Base-by-base conservation (phyloP, 2,797 vertebrate species). In the Ispidina picta region DNA sequence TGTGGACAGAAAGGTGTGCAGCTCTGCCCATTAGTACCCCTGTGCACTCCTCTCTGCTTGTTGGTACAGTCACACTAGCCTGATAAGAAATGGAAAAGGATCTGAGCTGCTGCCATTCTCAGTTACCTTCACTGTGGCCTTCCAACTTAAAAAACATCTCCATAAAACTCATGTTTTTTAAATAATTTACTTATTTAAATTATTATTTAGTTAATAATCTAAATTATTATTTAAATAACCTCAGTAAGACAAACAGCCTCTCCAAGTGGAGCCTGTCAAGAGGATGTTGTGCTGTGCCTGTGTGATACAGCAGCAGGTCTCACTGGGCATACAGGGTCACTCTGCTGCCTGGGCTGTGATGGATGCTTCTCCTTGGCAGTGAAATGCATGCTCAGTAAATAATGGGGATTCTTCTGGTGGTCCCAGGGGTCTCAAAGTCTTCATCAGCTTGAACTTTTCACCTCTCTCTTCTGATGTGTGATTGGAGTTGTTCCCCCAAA, bases 81-180 rank as follows among this genome's bases (percentile, higher is more conserved):
- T 88, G 74, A 31, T 86, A 63, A 88, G 77, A 66, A 84, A 72
- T 49, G 51, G n/a, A 49, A 77, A 92, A 72, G 28, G 44, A 8
- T 83, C 13, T 41, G 75, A 69, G 55, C 74, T 91, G 41, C 71
- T 64, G 74, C 65, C 43, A 55, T 39, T 59, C 54, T 44, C 10
- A 6, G 5, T 44, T 43, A 31, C 44, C 35, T 55, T 58, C 0
- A 0, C 26, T 1, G 0, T 43, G 31, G 15, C 41, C 41, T 85
- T 73, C 65, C 49, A 37, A 55, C 39, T 71, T 55, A 60, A 4
- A 52, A 79, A 83, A 29, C 52, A 85, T 22, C 59, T 78, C 83
- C n/a, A 13, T 56, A 66, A 71, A 89, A 22, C 5, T 1, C 1
- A 6, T 9, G 5, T 12, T 59, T 14, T 55, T 71, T 58, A 29